Evolutionary conservation across 1,140 invertebrate species (phyloP), one percentile per base, ranked within the genome.

Genomic region (Saccostrea glomerata): DNA sequence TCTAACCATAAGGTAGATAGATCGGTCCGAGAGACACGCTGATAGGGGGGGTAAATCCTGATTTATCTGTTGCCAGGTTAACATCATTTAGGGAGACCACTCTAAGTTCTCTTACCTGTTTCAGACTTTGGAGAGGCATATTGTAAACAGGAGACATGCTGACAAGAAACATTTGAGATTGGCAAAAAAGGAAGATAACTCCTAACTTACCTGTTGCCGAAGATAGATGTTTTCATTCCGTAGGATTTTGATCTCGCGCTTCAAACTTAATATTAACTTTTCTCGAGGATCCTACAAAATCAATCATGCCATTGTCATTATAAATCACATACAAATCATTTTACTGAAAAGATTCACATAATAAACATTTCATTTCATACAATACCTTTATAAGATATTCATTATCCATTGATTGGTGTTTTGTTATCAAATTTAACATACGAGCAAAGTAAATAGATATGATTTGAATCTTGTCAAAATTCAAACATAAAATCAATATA

Each of bases 201-300:
- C 73, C 25, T 82, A 23, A 36, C 58, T 90, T 91, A 94, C 92
- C 92, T 95, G 94, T 88, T 95, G 92, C 88, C 94, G 89, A 20
- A 95, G 90, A 85, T 94, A 94, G 77, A 94, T 92, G 85, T 95
- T 95, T 86, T 95, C 95, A 88, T 94, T 92, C 60, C 94, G 84
- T 55, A 95, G 88, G 40, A 94, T 90, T 90, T 94, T 94, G 4
- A 95, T 97, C 95, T 99, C 98, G 70, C 98, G 95, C 94, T 98
- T 98, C 63, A 99, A 94, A 92, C 97, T 98, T 9, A 99, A 94
- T 90, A 99, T 99, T 1, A 99, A 94, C 20, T 98, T 97, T 94
- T 99, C 98, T 88, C 98, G 95, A 0, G 98, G 98, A 95, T 99
- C 98, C 97, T 98, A 88, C 20, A 93, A 86, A 88, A 90, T 55